Evolutionary conservation across 2,797 vertebrate species (phyloP).

Genomic region (Telmatherina bonti): DNA sequence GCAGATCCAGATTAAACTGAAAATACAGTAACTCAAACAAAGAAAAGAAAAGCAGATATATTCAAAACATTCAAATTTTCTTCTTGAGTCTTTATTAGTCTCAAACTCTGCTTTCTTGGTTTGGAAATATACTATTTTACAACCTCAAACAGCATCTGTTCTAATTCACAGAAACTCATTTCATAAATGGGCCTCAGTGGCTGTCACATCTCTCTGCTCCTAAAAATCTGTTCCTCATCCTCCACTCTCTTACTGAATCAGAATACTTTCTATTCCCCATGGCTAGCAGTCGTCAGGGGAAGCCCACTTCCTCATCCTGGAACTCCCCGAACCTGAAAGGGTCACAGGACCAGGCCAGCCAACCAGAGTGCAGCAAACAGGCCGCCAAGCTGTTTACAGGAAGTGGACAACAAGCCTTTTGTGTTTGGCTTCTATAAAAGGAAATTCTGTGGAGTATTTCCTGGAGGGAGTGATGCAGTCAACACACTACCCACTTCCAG

Average conservation of each 20-base stretch:
- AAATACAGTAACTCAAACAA: not conserved
- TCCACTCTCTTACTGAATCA: constrained; percentile 38
- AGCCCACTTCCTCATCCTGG: constrained; percentile 82
- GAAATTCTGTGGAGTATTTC: constrained; percentile 84
- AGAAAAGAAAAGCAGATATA: not conserved
- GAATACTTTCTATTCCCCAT: constrained; percentile 70
- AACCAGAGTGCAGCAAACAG: constrained; percentile 59
- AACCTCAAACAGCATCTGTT: constrained; percentile 4
- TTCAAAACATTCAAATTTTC: not conserved
- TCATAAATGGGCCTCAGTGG: not conserved
- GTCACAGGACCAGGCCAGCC: constrained; percentile 57
- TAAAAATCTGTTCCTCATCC: constrained; percentile 55
- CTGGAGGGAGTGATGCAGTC: constrained; percentile 77
- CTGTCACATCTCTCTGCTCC: constrained; percentile 2
- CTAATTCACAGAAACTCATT: constrained; percentile 16
- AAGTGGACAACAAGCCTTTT: constrained; percentile 84
- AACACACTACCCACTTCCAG: constrained; percentile 8
- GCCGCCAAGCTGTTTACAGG: constrained; percentile 85
- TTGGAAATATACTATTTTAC: constrained; percentile 15
- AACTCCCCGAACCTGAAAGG: constrained; percentile 61
- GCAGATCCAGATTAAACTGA: not conserved
- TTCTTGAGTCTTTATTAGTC: not conserved
- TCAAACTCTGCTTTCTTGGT: constrained; percentile 6
- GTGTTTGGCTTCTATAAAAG: constrained; percentile 87
- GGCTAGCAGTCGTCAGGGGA: constrained; percentile 65